phyloP scores from a whole-genome alignment of 2,888 invertebrate species.

The Theristus sp. region DNA sequence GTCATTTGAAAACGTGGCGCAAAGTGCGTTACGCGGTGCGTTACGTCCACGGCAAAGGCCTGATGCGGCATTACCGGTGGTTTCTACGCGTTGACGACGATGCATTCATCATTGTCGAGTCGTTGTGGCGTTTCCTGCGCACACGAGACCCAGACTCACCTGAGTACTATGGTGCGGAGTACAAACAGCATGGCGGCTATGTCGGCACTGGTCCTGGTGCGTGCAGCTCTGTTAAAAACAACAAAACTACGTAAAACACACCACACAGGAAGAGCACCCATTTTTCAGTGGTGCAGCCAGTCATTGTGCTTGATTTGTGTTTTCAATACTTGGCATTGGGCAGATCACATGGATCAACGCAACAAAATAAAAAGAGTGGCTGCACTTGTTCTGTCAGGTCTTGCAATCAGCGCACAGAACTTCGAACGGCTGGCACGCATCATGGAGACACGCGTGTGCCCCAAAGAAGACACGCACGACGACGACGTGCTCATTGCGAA shows the following conservation, averaged over 20 bases:
- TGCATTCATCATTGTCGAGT: not conserved
- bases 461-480: not conserved
- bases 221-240: not conserved
- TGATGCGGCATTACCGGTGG: not conserved
- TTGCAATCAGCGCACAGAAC: not conserved
- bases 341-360: too few species aligned
- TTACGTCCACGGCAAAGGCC: not conserved
- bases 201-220: not conserved
- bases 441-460: too few species aligned
- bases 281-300: too few species aligned
- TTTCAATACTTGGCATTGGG: too few species aligned
- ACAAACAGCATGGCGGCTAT: not conserved
- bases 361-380: too few species aligned
- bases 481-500: not conserved
- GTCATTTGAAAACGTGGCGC: not conserved
- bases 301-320: too few species aligned
- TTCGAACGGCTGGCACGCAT: not conserved
- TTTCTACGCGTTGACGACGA: not conserved
- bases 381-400: not conserved
- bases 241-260: too few species aligned
- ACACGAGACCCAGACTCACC: not conserved
- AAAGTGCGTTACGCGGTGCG: not conserved
- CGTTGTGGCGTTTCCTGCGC: not conserved
- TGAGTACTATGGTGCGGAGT: not conserved
- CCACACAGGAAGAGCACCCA: too few species aligned